phyloP scores from a whole-genome alignment of 92 coral and sea anemone species.

The Epizoanthus illoricatus region DNA sequence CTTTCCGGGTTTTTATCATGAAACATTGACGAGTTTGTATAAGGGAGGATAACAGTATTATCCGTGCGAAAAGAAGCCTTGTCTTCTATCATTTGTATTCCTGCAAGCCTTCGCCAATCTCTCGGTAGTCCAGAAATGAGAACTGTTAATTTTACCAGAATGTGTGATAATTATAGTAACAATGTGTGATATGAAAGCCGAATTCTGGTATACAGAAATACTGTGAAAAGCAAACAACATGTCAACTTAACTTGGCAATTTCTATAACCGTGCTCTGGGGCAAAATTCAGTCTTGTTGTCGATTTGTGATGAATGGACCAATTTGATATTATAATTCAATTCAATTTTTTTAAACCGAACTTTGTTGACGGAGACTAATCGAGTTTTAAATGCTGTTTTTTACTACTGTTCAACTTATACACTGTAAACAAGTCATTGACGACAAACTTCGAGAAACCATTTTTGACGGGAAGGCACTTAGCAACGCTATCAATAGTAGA shows the following conservation, averaged over 20 bases:
- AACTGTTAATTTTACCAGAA: not conserved
- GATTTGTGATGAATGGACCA: no score
- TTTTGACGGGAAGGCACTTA: not conserved
- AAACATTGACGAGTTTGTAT: not conserved
- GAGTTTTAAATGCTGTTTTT: not conserved
- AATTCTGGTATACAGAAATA: no score
- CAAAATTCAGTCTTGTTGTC: no score
- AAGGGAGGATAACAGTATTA: not conserved
- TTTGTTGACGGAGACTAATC: not conserved
- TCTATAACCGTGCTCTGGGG: no score
- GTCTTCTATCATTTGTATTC: not conserved
- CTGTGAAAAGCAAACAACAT: no score
- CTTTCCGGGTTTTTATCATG: not conserved
- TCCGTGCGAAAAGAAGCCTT: not conserved
- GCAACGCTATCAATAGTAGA: constrained; percentile 7
- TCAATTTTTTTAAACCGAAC: not conserved
- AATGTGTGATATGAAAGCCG: no score
- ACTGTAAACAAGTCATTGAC: constrained; percentile 18
- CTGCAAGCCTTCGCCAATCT: not conserved
- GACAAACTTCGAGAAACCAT: not conserved
- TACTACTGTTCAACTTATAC: not conserved
- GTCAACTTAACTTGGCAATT: no score
- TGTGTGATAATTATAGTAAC: not conserved
- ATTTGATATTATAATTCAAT: not conserved
- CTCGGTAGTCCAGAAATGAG: not conserved